Conservation (phyloP, 2,888 invertebrate genomes). For the Listrodromus nycthemerus region DNA sequence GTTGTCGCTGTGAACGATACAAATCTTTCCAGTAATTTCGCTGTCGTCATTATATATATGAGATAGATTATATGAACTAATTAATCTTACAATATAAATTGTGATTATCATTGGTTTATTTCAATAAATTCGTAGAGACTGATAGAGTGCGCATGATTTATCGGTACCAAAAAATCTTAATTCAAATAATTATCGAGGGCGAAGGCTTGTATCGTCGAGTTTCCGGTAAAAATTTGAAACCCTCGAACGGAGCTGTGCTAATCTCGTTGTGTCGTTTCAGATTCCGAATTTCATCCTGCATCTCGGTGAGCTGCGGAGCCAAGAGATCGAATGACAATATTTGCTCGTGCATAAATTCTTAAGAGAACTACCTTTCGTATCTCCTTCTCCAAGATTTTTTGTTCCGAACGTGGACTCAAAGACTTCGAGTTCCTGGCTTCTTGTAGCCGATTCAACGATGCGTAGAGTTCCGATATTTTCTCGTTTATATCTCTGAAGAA, state of each 20-base stretch:
- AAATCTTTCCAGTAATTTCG: slow-evolving; percentile 54
- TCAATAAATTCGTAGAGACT: slow-evolving; percentile 70
- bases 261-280: slow-evolving; percentile 82
- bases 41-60: slow-evolving; percentile 49
- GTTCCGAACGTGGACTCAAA: slow-evolving; percentile 85
- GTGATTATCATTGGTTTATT: slow-evolving; percentile 69
- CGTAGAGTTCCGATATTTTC: slow-evolving; percentile 82
- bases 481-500: slow-evolving; percentile 74
- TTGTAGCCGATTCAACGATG: slow-evolving; percentile 81
- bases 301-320: slow-evolving; percentile 86
- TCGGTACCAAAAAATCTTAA: neutral
- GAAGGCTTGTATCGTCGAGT: slow-evolving; percentile 51
- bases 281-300: slow-evolving; percentile 86
- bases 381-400: slow-evolving; percentile 86
- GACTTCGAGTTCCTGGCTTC: slow-evolving; percentile 48
- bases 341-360: slow-evolving; percentile 21
- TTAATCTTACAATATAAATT: slow-evolving; percentile 64
- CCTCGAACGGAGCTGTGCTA: slow-evolving; percentile 55
- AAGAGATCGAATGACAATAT: slow-evolving; percentile 63
- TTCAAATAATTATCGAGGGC: slow-evolving; percentile 70
- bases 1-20: neutral
- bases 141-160: slow-evolving; percentile 16
- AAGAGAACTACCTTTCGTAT: slow-evolving; percentile 86
- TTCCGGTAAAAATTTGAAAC: slow-evolving; percentile 33
- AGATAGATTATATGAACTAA: slow-evolving; percentile 49